Evolutionary conservation across 2,888 invertebrate species (phyloP).

Genomic region (Aporophyla nigra): DNA sequence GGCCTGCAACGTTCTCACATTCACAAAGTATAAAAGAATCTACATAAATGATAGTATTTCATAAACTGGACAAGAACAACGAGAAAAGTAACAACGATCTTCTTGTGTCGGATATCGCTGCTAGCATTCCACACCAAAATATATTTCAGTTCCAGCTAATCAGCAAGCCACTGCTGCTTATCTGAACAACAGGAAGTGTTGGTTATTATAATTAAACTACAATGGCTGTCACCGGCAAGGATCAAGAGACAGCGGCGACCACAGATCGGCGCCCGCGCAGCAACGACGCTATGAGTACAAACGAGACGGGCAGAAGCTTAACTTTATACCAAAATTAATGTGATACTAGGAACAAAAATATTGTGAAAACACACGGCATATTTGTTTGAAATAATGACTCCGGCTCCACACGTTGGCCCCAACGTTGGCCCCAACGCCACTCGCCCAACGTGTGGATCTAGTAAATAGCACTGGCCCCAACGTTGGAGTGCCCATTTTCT

Average conservation of each 20-base stretch:
- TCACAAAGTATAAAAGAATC: too few species aligned
- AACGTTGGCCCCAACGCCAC: too few species aligned
- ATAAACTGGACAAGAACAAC: too few species aligned
- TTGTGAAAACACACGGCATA: neutral
- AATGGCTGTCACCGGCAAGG: conserved; percentile 61
- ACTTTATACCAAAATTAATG: neutral
- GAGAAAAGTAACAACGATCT: conserved; percentile 7
- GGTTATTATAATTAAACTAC: conserved; percentile 64
- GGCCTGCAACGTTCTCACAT: too few species aligned
- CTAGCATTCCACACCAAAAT: conserved; percentile 29
- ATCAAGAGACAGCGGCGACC: conserved; percentile 59
- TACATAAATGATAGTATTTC: too few species aligned
- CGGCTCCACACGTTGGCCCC: too few species aligned
- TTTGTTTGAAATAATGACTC: neutral
- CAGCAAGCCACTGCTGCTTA: conserved; percentile 43
- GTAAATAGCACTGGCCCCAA: too few species aligned
- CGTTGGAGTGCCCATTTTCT: too few species aligned
- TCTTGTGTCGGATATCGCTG: conserved; percentile 10
- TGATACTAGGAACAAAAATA: neutral
- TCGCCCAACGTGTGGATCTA: too few species aligned
- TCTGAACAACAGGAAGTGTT: conserved; percentile 64
- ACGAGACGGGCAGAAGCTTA: conserved; percentile 37
- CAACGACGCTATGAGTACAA: neutral
- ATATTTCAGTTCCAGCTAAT: conserved; percentile 59
- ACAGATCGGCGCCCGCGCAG: conserved; percentile 52